A percentile compares a stretch with the other conserved stretches of the same genome.
These are phyloP conservation scores for Argynnis bischoffii DNA, from an alignment of 2,888 invertebrate genomes.

Conservation along the genomic window DNA sequence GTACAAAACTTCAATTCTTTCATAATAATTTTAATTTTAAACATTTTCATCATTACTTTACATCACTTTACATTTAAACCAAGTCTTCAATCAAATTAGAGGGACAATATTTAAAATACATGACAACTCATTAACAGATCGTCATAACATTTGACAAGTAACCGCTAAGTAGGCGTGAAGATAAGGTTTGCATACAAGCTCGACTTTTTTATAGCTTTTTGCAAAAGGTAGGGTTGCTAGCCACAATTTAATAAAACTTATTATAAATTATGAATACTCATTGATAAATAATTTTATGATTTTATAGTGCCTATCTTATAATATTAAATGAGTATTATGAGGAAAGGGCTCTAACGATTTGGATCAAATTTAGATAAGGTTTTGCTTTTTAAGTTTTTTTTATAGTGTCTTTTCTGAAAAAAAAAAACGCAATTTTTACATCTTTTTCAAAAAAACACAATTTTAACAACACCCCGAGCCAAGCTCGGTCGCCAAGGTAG, in stretches of 20 bases:
- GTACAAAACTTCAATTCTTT: not conserved
- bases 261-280: not conserved
- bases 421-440: no score
- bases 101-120: slow-evolving; percentile 13
- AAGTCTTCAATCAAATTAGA: slow-evolving; percentile 2
- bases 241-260: not conserved
- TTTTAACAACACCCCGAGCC: no score
- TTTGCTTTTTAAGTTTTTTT: no score
- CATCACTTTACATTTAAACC: not conserved
- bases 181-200: slow-evolving; percentile 38
- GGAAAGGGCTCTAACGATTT: no score
- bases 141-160: slow-evolving; percentile 35
- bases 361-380: no score
- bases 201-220: slow-evolving; percentile 5
- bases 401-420: no score
- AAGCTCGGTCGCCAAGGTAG: no score
- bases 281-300: not conserved
- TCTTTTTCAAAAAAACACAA: no score
- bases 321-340: no score
- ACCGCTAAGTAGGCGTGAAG: slow-evolving; percentile 37
- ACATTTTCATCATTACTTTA: no score
- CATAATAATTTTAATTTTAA: not conserved
- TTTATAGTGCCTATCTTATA: no score
- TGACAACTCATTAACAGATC: slow-evolving; percentile 20
- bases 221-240: slow-evolving; percentile 3